Conservation (phyloP, 2,797 vertebrate genomes). For the Saxicola maurus region DNA sequence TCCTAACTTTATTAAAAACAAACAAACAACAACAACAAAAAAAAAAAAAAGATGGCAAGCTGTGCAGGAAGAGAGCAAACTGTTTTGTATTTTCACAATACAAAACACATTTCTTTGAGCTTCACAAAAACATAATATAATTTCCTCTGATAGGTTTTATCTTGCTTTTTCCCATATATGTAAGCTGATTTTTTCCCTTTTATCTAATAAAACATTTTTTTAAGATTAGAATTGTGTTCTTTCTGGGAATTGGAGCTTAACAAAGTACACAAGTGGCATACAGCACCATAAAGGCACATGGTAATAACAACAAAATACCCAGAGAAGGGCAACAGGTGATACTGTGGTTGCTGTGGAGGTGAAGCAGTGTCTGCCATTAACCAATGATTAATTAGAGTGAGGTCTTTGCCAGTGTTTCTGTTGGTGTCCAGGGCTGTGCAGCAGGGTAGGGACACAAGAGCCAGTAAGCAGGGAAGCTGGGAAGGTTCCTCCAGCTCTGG, state of each 20-base stretch:
- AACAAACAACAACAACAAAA: background rate
- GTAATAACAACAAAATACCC: background rate
- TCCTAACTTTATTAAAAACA: background rate
- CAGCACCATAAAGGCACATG: background rate
- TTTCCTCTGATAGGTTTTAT: constrained; percentile 40
- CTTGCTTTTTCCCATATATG: constrained; percentile 30
- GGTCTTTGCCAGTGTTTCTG: background rate
- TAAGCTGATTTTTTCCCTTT: background rate
- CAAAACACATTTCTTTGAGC: constrained; percentile 14
- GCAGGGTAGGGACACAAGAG: background rate
- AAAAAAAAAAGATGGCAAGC: background rate
- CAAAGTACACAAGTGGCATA: background rate
- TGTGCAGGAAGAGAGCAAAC: constrained; percentile 26
- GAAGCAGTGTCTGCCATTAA: background rate
- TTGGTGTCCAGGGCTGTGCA: background rate
- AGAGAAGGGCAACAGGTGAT: background rate
- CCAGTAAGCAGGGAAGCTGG: background rate
- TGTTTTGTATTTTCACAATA: constrained; percentile 11
- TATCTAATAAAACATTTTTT: constrained; percentile 6
- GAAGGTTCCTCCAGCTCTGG: background rate
- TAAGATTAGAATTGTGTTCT: background rate
- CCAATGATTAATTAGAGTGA: background rate
- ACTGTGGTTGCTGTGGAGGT: background rate
- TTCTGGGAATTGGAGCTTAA: background rate
- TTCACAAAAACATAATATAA: constrained; percentile 17